phyloP scores from a whole-genome alignment of 2,113 vertebrate species.

The Thryonomys swinderianus region DNA sequence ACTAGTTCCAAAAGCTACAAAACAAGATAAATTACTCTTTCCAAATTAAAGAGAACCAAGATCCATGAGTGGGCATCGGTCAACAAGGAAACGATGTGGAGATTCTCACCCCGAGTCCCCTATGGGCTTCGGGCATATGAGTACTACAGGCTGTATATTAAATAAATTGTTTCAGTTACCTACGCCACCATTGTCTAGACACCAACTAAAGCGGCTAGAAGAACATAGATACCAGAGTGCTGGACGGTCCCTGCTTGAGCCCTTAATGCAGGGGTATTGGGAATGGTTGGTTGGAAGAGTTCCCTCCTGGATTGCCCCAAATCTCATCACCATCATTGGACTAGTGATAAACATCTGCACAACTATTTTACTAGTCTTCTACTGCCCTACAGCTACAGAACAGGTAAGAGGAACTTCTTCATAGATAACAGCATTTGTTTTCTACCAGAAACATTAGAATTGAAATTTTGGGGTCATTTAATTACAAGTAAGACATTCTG shows the following conservation, averaged over 20 bases:
- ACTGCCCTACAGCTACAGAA: slow-evolving; percentile 98
- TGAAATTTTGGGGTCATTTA: slow-evolving; percentile 27
- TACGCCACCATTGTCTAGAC: slow-evolving; percentile 93
- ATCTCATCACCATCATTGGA: slow-evolving; percentile 97
- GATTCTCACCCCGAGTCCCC: slow-evolving; percentile 85
- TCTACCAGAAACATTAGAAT: not conserved
- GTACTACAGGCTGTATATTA: slow-evolving; percentile 83
- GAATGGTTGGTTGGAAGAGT: slow-evolving; percentile 96
- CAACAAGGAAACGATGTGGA: slow-evolving; percentile 85
- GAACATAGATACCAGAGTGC: slow-evolving; percentile 98
- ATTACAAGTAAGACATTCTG: not conserved
- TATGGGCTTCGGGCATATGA: slow-evolving; percentile 80
- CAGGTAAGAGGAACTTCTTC: slow-evolving; percentile 88
- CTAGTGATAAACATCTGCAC: slow-evolving; percentile 97
- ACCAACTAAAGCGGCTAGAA: slow-evolving; percentile 97
- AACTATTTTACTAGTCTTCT: slow-evolving; percentile 95
- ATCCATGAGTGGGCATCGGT: slow-evolving; percentile 89
- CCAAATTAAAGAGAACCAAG: slow-evolving; percentile 63
- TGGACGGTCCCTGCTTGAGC: slow-evolving; percentile 96
- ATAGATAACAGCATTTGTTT: not conserved
- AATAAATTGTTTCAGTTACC: slow-evolving; percentile 94
- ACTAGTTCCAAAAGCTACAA: not conserved
- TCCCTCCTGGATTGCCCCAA: slow-evolving; percentile 97
- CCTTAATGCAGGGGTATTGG: slow-evolving; percentile 98
- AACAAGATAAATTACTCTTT: slow-evolving; percentile 44